These are phyloP conservation scores for Lamellibrachia satsuma DNA, from an alignment of 2,888 invertebrate genomes.

Conservation along the genomic window DNA sequence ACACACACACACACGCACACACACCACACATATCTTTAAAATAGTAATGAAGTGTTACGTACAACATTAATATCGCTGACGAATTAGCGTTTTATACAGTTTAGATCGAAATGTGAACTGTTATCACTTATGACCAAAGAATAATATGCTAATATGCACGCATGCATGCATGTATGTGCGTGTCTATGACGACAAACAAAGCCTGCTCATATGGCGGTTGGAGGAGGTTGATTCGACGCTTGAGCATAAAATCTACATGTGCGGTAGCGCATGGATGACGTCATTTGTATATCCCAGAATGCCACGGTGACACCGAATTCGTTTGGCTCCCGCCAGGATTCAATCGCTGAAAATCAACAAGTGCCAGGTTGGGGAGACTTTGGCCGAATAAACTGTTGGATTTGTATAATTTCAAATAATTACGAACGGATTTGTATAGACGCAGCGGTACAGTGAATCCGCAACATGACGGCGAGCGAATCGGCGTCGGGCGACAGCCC, in stretches of 20 bases:
- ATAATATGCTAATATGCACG: no score
- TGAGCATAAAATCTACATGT: neutral
- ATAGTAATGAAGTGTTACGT: no score
- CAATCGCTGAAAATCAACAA: constrained; percentile 5
- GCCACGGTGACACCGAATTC: neutral
- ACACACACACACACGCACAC: no score
- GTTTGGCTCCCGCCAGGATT: constrained; percentile 13
- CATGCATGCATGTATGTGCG: no score
- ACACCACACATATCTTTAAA: no score
- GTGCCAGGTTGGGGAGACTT: constrained; percentile 3
- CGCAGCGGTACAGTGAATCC: neutral
- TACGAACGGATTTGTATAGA: neutral
- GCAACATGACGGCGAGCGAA: constrained; percentile 28
- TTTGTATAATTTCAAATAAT: neutral
- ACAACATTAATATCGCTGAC: no score
- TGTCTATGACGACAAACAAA: neutral
- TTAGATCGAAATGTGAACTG: no score
- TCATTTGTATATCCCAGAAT: constrained; percentile 17
- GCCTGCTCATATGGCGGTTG: neutral
- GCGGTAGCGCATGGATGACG: neutral
- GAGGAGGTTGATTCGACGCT: neutral
- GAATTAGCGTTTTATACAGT: neutral
- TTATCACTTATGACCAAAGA: no score
- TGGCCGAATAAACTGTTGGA: neutral
- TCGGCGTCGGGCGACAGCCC: constrained; percentile 30